Conservation (phyloP, 2,797 vertebrate species). For the Enteromius anoplus region DNA sequence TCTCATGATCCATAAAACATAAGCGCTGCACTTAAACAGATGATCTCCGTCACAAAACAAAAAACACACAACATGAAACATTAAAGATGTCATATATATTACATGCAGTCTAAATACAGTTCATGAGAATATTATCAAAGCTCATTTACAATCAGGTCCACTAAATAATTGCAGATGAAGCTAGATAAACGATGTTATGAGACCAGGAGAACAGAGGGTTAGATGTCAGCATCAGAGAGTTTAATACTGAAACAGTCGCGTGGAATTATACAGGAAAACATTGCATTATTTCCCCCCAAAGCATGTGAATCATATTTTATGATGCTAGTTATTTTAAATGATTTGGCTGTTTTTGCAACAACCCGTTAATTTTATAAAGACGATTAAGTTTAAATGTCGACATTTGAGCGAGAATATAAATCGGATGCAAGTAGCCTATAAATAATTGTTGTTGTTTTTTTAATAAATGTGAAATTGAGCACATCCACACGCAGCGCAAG, state of each 20-base stretch:
- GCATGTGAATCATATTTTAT: neutral
- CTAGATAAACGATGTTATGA: neutral
- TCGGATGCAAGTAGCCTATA: too few relatives aligned
- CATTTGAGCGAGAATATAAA: too few relatives aligned
- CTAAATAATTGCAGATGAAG: neutral
- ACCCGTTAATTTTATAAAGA: too few relatives aligned
- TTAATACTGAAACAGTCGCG: neutral
- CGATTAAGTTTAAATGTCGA: neutral
- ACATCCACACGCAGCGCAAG: too few relatives aligned
- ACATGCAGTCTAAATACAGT: neutral
- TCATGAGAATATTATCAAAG: neutral
- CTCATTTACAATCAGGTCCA: neutral
- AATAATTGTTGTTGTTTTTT: too few relatives aligned
- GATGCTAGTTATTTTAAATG: neutral
- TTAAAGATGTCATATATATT: neutral
- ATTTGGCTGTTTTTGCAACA: neutral
- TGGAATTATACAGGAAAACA: neutral
- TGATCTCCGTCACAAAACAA: conserved; percentile 44
- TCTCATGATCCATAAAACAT: conserved; percentile 70
- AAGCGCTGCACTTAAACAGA: conserved; percentile 70
- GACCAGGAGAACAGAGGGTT: neutral
- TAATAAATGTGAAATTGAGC: too few relatives aligned
- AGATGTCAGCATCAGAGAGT: conserved; percentile 1
- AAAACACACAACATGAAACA: neutral
- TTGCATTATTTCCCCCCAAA: neutral